Evolutionary conservation across 1,140 invertebrate species (phyloP).

Genomic region (Manduca sexta): DNA sequence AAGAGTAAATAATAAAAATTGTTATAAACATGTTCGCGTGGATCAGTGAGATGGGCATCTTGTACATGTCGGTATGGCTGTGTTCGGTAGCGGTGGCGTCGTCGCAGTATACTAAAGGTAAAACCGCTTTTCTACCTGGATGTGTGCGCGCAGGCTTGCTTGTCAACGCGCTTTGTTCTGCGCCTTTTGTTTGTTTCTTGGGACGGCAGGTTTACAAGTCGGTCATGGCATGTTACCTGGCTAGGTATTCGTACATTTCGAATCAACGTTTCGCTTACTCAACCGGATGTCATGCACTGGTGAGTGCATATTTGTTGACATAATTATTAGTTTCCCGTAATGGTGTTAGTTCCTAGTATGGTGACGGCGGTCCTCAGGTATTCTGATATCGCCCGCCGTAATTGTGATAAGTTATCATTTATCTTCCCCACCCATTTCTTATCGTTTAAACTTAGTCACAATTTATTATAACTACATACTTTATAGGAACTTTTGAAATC

Average conservation of each 20-base stretch:
- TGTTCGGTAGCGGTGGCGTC: conserved; percentile 53
- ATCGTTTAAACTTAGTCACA: too few relatives aligned
- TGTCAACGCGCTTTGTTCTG: conserved; percentile 4
- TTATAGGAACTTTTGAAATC: too few relatives aligned
- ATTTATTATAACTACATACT: too few relatives aligned
- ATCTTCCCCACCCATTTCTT: too few relatives aligned
- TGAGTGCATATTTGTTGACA: neutral
- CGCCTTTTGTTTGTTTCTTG: conserved; percentile 20
- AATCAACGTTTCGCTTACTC: neutral
- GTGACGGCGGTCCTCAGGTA: conserved; percentile 4
- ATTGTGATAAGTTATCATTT: neutral
- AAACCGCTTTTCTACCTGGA: conserved; percentile 58
- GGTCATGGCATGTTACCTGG: too few relatives aligned
- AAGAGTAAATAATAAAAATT: conserved; percentile 48
- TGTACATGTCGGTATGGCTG: conserved; percentile 49
- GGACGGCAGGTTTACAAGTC: neutral
- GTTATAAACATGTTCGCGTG: conserved; percentile 44
- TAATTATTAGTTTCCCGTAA: conserved; percentile 14
- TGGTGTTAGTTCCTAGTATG: conserved; percentile 1
- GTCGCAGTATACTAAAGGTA: conserved; percentile 65
- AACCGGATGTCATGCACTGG: neutral
- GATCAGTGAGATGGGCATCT: conserved; percentile 46
- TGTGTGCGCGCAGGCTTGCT: neutral
- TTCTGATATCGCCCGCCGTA: neutral
- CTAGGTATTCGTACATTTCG: too few relatives aligned